Conservation (phyloP, 2,113 vertebrate species). For the Solenodon paradoxus region DNA sequence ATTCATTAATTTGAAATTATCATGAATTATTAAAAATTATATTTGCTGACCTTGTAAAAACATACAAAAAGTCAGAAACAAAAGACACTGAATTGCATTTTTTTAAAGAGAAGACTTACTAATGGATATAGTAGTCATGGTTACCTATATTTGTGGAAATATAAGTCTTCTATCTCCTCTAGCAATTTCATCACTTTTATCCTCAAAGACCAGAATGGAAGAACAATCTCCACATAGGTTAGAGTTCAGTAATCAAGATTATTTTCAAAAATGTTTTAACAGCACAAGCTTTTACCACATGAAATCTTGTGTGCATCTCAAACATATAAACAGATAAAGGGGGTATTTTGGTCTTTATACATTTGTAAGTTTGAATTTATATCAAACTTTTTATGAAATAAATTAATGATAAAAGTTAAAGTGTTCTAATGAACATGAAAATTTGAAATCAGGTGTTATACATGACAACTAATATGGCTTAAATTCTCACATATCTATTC, state of each 20-base stretch:
- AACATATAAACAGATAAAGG: neutral
- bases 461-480: neutral
- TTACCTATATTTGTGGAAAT: neutral
- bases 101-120: neutral
- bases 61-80: neutral
- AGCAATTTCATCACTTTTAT: conserved; percentile 8
- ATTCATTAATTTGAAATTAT: neutral
- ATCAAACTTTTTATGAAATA: neutral
- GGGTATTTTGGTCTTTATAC: neutral
- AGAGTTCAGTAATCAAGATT: neutral
- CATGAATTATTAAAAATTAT: neutral
- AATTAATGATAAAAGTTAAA: neutral
- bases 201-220: neutral
- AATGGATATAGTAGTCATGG: neutral
- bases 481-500: neutral
- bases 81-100: neutral
- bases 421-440: neutral
- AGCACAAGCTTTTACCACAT: neutral
- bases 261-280: neutral
- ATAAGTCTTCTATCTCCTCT: neutral
- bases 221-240: neutral
- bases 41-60: neutral
- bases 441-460: neutral
- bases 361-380: neutral
- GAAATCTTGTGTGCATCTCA: neutral